Evolutionary conservation across 2,888 invertebrate species (phyloP), one percentile per base, ranked within the genome.

Genomic region (Eupithecia pulchellata): DNA sequence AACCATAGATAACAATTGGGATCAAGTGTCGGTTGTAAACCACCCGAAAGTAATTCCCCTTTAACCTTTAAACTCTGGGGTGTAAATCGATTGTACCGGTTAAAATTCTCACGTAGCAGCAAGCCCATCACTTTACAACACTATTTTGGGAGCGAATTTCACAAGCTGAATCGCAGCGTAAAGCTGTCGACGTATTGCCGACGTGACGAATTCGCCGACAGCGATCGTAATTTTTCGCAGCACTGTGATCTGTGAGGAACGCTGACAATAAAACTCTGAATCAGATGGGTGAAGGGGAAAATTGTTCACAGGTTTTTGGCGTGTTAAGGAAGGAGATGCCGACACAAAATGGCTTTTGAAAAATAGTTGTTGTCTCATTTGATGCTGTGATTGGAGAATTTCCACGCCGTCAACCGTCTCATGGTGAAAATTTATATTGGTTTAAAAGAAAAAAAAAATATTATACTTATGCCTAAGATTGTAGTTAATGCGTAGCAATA

Each of bases 101-200:
- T 29, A 29, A 63, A 62, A 42, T 39, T 36, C 61, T 57, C 34
- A 34, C 34, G n/a, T 60, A 60, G 17, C 14, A 39, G 39, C 62
- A 14, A 39, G 29, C n/a, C 42, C 61, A 57, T 57, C 60, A 61
- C 34, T 34, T 47, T 29, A 64, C 32, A 14, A 47, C 36, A 39
- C 11, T 64, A 61, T 71, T 64, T 55, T 32, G 64, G n/a, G 58
- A 57, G 17, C 20, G 52, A 64, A 34, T 65, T 69, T 72, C 30
- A 17, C 27, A 65, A 58, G 66, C 61, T 64, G 61, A 63, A 66
- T 52, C 60, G 64, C 68, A 69, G 52, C 34, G 69, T 65, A 67
- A 64, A 66, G 60, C 74, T 80, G 79, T 86, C 86, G 87, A 87
- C 89, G 89, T 88, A 89, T 89, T 87, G 84, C 82, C 78, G 81